Percentiles rank a stretch among this genome's conserved stretches.
Evolutionary conservation across 2,113 vertebrate genomes (phyloP).

Genomic region (Trachemys scripta): DNA sequence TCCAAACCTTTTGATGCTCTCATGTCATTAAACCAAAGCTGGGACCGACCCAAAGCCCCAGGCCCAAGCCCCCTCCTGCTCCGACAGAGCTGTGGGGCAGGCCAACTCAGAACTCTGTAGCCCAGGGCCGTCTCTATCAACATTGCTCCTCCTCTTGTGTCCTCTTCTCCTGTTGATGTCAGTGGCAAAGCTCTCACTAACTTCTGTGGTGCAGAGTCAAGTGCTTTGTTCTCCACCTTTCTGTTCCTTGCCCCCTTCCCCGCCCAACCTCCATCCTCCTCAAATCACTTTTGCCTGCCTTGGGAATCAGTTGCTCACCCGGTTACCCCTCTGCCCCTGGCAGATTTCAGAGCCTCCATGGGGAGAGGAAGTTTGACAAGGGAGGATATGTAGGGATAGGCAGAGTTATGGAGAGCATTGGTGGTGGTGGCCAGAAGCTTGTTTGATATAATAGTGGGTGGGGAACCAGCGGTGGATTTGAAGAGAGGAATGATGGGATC

Average conservation of each 20-base stretch:
- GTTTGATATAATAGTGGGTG: neutral
- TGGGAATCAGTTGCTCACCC: neutral
- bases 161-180: neutral
- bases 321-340: neutral
- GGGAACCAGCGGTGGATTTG: neutral
- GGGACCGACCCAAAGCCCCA: neutral
- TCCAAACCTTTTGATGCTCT: neutral
- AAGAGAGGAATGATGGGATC: accelerated
- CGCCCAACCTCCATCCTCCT: too few relatives aligned
- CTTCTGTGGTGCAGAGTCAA: too few relatives aligned
- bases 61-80: neutral
- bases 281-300: too few relatives aligned
- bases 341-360: accelerated
- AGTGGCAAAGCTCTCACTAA: too few relatives aligned
- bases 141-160: neutral
- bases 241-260: too few relatives aligned
- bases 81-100: neutral
- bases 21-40: neutral
- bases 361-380: neutral
- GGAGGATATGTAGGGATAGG: too few relatives aligned
- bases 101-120: neutral
- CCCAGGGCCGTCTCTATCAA: neutral
- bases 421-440: neutral
- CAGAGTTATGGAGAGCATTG: too few relatives aligned
- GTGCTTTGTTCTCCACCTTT: too few relatives aligned